Evolutionary conservation across 2,113 vertebrate species (phyloP), one percentile per base, ranked within the genome.

Genomic region (Vulpes ferrilata): DNA sequence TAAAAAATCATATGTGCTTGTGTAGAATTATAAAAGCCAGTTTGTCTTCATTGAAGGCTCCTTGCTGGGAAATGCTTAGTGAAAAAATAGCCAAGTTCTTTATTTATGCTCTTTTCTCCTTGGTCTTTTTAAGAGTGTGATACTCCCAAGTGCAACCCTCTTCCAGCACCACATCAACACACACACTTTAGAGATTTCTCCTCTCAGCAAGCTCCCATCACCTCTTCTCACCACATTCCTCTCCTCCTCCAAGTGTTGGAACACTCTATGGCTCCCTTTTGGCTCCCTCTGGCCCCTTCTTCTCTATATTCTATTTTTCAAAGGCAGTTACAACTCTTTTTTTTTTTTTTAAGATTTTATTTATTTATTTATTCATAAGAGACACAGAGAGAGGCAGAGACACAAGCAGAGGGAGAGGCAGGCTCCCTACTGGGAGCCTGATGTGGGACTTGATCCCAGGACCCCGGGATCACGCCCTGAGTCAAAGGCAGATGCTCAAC

Each of bases 11-110:
- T 32, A 20, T 30, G 69, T 59, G 12, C 59, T 81, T 74, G 27
- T 65, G 27, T 38, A 59, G 80, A 95, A 86, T 71, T 51, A 64
- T 30, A 79, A 83, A 95, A 83, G 76, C 19, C 38, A 93, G 62
- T 55, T 43, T 51, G 30, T 67, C 60, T 53, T 92, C 71, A 53
- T 9, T 32, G 3, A 92, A 90, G 80, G 5, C 19, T 1, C 27
- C 15, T 59, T 27, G 53, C 30, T 80, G 48, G 23, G 62, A 82
- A 65, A 55, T 20, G 59, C 60, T 95, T 69, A 35, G 60, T 6
- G 51, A 93, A 67, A 11, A 25, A 88, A 43, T 8, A 55, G 59
- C 25, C 23, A 43, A 15, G 13, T 8, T 20, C 20, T 90, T 65
- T 23, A 8, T 64, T 35, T 25, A 19, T 27, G 2, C n/a, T 71